Evolutionary conservation across 2,888 invertebrate species (phyloP).

Genomic region (Hyposoter dolosus): DNA sequence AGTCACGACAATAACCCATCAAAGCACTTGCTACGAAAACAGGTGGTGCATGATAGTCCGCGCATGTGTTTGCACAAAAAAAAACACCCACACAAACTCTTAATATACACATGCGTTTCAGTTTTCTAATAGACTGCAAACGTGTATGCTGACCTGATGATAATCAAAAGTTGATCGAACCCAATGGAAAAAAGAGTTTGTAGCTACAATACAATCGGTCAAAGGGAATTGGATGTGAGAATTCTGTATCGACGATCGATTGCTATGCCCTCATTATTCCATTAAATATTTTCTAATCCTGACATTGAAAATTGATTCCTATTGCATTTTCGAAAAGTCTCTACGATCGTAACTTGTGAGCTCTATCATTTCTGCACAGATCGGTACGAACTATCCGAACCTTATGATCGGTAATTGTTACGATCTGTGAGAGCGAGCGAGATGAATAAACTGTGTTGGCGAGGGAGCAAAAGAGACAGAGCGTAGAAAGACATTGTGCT

Average conservation of each 20-base stretch:
- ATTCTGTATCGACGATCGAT: slow-evolving; percentile 19
- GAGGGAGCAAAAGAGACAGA: slow-evolving; percentile 14
- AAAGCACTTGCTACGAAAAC: slow-evolving; percentile 36
- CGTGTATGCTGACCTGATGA: neutral
- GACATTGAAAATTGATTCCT: slow-evolving; percentile 43
- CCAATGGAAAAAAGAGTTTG: neutral
- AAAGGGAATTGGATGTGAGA: neutral
- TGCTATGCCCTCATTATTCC: neutral
- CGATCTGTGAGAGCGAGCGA: slow-evolving; percentile 1
- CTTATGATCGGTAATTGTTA: slow-evolving; percentile 27
- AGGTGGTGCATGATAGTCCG: slow-evolving; percentile 38
- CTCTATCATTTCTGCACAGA: slow-evolving; percentile 40
- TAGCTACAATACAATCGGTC: neutral
- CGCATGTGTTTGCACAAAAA: neutral
- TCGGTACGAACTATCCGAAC: slow-evolving; percentile 44
- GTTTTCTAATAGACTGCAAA: neutral
- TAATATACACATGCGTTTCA: neutral
- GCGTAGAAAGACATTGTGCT: slow-evolving; percentile 64
- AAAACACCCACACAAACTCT: neutral
- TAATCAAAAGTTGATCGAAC: neutral
- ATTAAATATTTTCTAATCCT: slow-evolving; percentile 22
- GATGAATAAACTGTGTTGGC: neutral
- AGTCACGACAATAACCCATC: slow-evolving; percentile 48
- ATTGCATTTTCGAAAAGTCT: slow-evolving; percentile 60
- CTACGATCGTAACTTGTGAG: slow-evolving; percentile 51